Conservation (phyloP, 2,888 invertebrate species). For the Lutraria lutraria region DNA sequence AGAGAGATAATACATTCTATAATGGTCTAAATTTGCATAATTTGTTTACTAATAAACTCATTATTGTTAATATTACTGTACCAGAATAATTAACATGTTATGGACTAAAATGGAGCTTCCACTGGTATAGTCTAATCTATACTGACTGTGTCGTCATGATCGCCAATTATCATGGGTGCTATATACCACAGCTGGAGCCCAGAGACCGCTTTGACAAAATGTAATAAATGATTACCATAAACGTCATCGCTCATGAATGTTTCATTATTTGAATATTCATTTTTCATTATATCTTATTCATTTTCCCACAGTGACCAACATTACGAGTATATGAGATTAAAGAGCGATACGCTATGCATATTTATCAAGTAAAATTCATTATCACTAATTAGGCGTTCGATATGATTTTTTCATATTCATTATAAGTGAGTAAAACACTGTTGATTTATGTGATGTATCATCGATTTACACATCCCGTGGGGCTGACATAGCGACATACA, state of each 20-base stretch:
- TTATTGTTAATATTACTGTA: neutral
- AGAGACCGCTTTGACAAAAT: neutral
- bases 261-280: neutral
- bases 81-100: constrained; percentile 5
- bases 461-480: neutral
- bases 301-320: neutral
- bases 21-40: neutral
- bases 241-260: neutral
- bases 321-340: neutral
- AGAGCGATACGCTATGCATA: neutral
- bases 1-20: neutral
- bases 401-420: neutral
- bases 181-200: neutral
- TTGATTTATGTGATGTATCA: neutral
- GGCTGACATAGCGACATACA: neutral
- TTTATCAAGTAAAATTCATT: neutral
- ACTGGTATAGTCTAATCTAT: neutral
- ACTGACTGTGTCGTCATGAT: neutral
- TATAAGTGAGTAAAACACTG: neutral
- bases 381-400: neutral
- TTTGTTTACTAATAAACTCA: constrained; percentile 17
- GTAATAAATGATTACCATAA: neutral
- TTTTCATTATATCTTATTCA: constrained; percentile 1
- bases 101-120: neutral
- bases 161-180: neutral